Conservation (phyloP, 2,797 vertebrate genomes). For the Lateolabrax maculatus region DNA sequence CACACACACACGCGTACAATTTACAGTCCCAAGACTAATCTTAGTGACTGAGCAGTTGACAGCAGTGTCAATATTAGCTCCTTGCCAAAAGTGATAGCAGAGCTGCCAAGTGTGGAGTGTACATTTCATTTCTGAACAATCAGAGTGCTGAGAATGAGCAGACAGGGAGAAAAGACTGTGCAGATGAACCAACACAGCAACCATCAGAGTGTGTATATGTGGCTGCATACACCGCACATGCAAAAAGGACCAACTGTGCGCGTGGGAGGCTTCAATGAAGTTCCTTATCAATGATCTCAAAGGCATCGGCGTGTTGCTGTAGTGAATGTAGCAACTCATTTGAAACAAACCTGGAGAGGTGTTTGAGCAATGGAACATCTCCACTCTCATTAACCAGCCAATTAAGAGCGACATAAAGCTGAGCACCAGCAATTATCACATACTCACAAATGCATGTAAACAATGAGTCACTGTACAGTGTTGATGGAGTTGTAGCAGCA, state of each 20-base stretch:
- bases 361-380: constrained; percentile 9
- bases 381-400: constrained; percentile 17
- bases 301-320: neutral
- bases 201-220: neutral
- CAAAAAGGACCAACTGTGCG: neutral
- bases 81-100: constrained; percentile 18
- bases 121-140: constrained; percentile 17
- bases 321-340: constrained; percentile 15
- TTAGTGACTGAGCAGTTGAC: constrained; percentile 25
- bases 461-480: neutral
- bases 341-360: constrained; percentile 24
- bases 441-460: neutral
- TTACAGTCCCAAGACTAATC: constrained; percentile 20
- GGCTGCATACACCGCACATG: neutral
- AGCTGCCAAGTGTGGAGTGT: constrained; percentile 15
- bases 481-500: no score
- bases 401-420: neutral
- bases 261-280: neutral
- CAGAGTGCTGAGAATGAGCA: neutral
- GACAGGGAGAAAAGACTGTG: neutral
- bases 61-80: constrained; percentile 18
- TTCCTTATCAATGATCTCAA: neutral
- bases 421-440: neutral
- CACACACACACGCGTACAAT: neutral
- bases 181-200: neutral